phyloP scores from a whole-genome alignment of 2,888 invertebrate species.

The Penaeus monodon region DNA sequence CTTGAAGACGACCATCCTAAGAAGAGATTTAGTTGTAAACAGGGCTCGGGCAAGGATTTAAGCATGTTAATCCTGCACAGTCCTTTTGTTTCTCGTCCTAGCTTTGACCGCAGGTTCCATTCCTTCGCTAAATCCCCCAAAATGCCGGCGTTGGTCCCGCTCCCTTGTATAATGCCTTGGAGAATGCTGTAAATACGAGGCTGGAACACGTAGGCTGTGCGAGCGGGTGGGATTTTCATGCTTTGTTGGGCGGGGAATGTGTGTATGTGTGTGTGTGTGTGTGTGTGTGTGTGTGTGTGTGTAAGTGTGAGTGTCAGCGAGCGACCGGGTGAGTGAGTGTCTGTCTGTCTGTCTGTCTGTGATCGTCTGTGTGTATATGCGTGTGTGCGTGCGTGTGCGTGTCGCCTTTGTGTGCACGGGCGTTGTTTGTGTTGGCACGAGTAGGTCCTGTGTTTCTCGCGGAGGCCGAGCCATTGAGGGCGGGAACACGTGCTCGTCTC shows the following conservation, averaged over 20 bases:
- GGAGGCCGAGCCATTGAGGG: constrained; percentile 2
- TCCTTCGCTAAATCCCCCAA: too few species aligned
- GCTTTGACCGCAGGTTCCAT: neutral
- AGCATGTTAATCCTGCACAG: too few species aligned
- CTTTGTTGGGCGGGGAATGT: neutral
- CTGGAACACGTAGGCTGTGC: neutral
- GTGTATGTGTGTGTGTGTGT: neutral
- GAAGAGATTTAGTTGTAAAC: too few species aligned
- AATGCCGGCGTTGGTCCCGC: too few species aligned
- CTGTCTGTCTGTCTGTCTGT: neutral
- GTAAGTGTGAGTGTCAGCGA: neutral
- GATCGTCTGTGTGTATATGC: neutral
- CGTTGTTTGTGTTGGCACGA: constrained; percentile 36
- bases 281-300: neutral
- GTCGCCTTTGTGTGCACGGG: constrained; percentile 12
- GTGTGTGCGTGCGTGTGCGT: neutral
- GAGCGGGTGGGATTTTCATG: neutral
- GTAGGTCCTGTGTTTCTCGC: constrained; percentile 15
- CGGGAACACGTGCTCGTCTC: constrained; percentile 36
- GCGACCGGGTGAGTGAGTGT: neutral
- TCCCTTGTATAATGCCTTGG: constrained; percentile 21
- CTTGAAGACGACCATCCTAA: too few species aligned
- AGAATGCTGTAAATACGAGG: constrained; percentile 45
- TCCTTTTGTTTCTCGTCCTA: too few species aligned
- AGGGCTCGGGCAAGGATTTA: too few species aligned